Evolutionary conservation across 2,888 invertebrate genomes (phyloP).

Genomic region (Sipha maydis): DNA sequence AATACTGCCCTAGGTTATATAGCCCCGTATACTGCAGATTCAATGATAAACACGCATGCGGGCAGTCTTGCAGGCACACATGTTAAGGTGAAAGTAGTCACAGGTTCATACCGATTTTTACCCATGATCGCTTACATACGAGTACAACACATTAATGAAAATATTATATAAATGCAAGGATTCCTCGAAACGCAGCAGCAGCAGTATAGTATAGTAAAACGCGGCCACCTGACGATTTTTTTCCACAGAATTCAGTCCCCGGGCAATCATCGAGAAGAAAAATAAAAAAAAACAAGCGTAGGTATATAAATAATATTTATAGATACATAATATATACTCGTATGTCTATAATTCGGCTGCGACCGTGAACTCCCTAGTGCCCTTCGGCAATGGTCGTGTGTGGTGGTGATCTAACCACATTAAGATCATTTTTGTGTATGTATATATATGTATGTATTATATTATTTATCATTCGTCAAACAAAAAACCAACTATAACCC

Average conservation of each 20-base stretch:
- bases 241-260: background rate
- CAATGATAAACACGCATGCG: background rate
- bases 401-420: background rate
- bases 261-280: background rate
- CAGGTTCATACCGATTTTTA: too few species aligned
- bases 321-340: too few species aligned
- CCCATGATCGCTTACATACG: too few species aligned
- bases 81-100: slow-evolving; percentile 37
- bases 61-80: too few species aligned
- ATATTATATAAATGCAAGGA: background rate
- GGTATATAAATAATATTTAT: too few species aligned
- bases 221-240: background rate
- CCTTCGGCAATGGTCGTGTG: background rate
- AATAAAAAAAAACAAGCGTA: background rate
- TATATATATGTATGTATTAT: background rate
- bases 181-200: background rate
- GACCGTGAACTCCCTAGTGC: background rate
- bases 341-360: background rate
- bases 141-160: too few species aligned
- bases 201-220: background rate
- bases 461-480: background rate
- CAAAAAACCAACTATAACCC: background rate
- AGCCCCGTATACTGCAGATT: background rate
- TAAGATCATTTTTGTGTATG: background rate
- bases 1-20: too few species aligned